Conservation (phyloP, 2,113 vertebrate species). For the Pogonocichla stellata region DNA sequence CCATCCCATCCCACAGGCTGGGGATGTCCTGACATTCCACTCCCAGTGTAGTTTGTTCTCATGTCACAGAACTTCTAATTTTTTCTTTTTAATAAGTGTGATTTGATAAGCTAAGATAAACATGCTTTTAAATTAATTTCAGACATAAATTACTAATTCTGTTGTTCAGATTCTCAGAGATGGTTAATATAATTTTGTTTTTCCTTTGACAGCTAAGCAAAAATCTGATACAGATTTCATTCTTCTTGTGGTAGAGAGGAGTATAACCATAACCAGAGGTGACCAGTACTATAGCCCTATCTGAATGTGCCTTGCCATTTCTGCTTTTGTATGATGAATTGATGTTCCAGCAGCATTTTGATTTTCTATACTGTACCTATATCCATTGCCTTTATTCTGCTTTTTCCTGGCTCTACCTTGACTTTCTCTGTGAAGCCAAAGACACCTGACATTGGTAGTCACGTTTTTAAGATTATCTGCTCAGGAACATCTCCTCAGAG, state of each 20-base stretch:
- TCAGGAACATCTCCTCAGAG: neutral
- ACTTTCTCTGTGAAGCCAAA: neutral
- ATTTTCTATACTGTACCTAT: neutral
- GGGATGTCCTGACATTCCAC: neutral
- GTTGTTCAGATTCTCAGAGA: neutral
- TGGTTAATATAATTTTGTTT: neutral
- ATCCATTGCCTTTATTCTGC: neutral
- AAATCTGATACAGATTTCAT: neutral
- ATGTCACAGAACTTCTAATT: neutral
- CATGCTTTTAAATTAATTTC: neutral
- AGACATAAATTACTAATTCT: neutral
- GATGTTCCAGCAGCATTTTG: neutral
- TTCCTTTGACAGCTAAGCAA: neutral
- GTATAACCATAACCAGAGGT: neutral
- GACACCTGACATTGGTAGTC: neutral
- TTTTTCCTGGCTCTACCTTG: neutral
- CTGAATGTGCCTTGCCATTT: neutral
- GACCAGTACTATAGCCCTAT: neutral
- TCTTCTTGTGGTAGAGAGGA: neutral
- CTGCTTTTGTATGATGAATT: neutral
- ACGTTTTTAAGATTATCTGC: neutral
- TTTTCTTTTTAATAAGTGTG: neutral
- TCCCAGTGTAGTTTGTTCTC: neutral
- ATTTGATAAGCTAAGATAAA: constrained; percentile 1
- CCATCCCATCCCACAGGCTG: neutral